Base-by-base conservation (phyloP, 2,113 vertebrate species). In the Bettongia penicillata region DNA sequence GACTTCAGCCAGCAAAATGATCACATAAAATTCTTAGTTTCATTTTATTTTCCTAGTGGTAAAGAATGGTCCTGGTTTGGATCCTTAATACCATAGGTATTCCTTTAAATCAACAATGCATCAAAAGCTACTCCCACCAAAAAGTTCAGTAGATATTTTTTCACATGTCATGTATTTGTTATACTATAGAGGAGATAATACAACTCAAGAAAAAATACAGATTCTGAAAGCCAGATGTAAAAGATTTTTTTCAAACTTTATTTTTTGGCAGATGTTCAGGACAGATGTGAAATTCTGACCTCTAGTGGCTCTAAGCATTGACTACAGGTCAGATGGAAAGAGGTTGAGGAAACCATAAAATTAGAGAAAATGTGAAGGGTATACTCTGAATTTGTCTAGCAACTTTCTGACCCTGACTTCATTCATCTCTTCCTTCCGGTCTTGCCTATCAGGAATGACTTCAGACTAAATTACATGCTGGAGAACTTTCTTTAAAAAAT, bases 241-340 rank as follows among this genome's bases (percentile, higher is more conserved):
- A 6, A n/a, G 92, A 84, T 23, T 91, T 51, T 51, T 94, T 49
- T 92, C 8, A 14, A 28, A 37, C 47, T 92, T 25, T 11, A 90
- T 25, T 23, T 77, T 84, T 91, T 26, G 57, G 22, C 10, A 1
- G 57, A 47, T 91, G 0, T 53, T 90, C 28, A 11, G 51, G 91
- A 94, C 31, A 37, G 95, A 57, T 95, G 95, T 97, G 7, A 94
- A 96, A 95, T 49, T 94, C 96, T 97, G 97, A 57, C 97, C 96
- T 97, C 98, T 97, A 95, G 97, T 94, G 97, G 96, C 90, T 77
- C 1, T 25, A 37, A 57, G 22, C n/a, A 55, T 84, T 37, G 77
- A n/a, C 90, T 97, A 95, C 95, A 89, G 55, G n/a, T 89, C 91
- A 68, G 43, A 53, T 31, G 50, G 31, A 0, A 31, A 22, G n/a